These are phyloP conservation scores for Sinohyriopsis cumingii DNA, from an alignment of 2,888 invertebrate genomes.

Conservation along the genomic window DNA sequence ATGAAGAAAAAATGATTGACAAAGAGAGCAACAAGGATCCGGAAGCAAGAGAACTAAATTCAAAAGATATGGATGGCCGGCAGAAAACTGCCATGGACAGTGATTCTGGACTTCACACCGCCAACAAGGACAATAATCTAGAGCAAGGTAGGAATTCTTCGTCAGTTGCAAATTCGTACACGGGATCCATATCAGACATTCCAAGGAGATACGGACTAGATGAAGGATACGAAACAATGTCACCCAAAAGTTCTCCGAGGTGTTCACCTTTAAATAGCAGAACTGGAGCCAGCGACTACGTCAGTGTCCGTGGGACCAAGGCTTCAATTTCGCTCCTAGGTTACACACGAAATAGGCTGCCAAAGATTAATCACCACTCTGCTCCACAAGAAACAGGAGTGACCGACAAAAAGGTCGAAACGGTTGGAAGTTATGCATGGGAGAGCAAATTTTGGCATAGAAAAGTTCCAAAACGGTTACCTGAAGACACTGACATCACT, in stretches of 20 bases:
- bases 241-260: slow-evolving; percentile 30
- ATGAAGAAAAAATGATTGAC: slow-evolving; percentile 17
- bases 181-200: no score
- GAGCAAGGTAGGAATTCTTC: slow-evolving; percentile 8
- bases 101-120: slow-evolving; percentile 26
- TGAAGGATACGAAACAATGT: slow-evolving; percentile 45
- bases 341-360: slow-evolving; percentile 9
- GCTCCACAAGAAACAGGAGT: slow-evolving; percentile 8
- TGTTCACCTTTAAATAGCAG: slow-evolving; percentile 13
- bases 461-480: neutral
- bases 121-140: slow-evolving; percentile 15
- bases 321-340: slow-evolving; percentile 18
- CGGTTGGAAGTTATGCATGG: slow-evolving; percentile 44
- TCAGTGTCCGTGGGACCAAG: slow-evolving; percentile 28
- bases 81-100: slow-evolving; percentile 9
- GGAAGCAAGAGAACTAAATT: slow-evolving; percentile 6
- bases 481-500: neutral
- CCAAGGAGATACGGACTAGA: slow-evolving; percentile 24
- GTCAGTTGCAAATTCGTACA: neutral
- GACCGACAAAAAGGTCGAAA: slow-evolving; percentile 24
- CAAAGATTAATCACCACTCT: neutral
- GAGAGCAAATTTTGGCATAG: slow-evolving; percentile 48
- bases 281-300: slow-evolving; percentile 17
- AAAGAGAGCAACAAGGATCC: slow-evolving; percentile 9
- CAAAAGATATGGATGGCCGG: neutral